Conservation (phyloP, 2,888 invertebrate genomes). For the Neocrepidodera transversa region DNA sequence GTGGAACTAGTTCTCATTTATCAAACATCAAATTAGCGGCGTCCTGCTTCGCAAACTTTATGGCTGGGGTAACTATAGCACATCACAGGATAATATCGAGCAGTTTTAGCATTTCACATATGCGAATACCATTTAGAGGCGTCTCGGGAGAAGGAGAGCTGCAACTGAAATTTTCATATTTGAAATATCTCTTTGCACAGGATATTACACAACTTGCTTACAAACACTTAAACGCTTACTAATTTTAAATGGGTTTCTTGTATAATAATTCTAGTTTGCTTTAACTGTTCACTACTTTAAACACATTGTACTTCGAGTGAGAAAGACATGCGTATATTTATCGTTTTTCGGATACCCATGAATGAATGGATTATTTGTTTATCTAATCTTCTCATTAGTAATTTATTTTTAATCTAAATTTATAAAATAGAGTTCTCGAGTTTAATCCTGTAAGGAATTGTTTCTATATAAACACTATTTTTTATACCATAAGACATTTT, state of each 20-base stretch:
- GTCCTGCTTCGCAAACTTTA: conserved; percentile 2
- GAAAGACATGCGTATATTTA: too few species aligned
- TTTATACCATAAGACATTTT: too few species aligned
- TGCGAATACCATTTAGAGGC: conserved; percentile 1
- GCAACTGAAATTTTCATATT: conserved; percentile 2
- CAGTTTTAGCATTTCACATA: conserved; percentile 4
- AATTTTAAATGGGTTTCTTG: conserved; percentile 3
- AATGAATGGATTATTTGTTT: too few species aligned
- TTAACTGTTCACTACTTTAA: not conserved
- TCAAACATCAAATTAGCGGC: conserved; percentile 1
- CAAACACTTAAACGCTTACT: conserved; percentile 2
- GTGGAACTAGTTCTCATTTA: not conserved
- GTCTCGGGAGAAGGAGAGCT: not conserved
- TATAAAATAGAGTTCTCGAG: too few species aligned
- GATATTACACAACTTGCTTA: conserved; percentile 3
- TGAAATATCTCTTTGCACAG: conserved; percentile 8
- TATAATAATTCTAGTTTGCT: not conserved
- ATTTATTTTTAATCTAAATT: too few species aligned
- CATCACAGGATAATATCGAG: not conserved
- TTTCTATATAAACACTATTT: too few species aligned
- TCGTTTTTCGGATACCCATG: too few species aligned
- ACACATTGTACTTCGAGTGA: not conserved
- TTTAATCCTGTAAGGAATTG: too few species aligned
- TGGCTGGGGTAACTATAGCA: not conserved
- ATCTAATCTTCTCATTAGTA: too few species aligned